phyloP scores from a whole-genome alignment of 2,797 vertebrate genomes.

The Helarctos malayanus region DNA sequence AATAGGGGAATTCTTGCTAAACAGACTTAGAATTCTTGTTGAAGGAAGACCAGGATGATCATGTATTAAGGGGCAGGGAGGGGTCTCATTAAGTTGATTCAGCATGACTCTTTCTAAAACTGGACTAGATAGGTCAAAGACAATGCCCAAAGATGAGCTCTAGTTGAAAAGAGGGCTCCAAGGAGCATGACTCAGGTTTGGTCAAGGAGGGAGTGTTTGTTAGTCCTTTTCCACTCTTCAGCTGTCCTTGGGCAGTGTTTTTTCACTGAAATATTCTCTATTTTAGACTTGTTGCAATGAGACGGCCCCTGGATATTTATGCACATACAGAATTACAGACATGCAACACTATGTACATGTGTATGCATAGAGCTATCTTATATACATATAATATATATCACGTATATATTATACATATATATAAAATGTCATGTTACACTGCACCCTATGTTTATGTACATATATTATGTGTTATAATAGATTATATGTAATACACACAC shows the following conservation, averaged over 20 bases:
- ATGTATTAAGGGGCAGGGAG: not conserved
- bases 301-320: not conserved
- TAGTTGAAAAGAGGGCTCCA: conserved; percentile 15
- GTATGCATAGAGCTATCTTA: not conserved
- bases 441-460: not conserved
- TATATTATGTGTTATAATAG: not conserved
- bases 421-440: not conserved
- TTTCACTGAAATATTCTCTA: conserved; percentile 6
- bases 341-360: not conserved
- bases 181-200: not conserved
- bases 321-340: not conserved
- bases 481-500: not conserved
- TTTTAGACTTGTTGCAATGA: conserved; percentile 2
- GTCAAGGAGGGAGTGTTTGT: not conserved
- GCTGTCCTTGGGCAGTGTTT: not conserved
- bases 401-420: not conserved
- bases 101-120: not conserved
- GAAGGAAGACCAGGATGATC: not conserved
- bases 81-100: not conserved
- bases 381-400: not conserved
- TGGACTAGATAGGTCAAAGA: not conserved
- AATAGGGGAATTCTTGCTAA: not conserved
- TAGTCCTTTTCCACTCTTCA: not conserved
- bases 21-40: not conserved
- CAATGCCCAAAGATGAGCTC: not conserved